Evolutionary conservation across 2,113 vertebrate species (phyloP), one percentile per base, ranked within the genome.

Genomic region (Willisornis vidua): DNA sequence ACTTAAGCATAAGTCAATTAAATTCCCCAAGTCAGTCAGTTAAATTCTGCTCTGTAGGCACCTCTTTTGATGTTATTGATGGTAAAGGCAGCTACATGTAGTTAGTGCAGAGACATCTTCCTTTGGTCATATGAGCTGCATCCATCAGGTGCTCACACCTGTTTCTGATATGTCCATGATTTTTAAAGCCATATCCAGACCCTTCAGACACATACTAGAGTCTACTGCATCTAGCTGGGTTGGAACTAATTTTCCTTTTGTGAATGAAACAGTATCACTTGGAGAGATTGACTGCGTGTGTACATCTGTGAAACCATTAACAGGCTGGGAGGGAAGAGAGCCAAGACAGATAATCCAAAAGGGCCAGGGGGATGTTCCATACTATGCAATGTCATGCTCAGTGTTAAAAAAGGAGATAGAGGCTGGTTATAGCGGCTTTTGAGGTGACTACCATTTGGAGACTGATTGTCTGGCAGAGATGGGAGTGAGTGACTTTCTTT

Each of bases 401-500:
- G 12, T 3, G 2, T 75, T 68, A 46, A 28, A 79, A 84, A 39
- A 25, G 20, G 9, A 63, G n/a, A 14, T 6, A 37, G 33, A 26
- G 4, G 13, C 52, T 14, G 7, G 9, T 9, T 8, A 3, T 31
- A n/a, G 39, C 39, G 19, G 26, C 1, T 48, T 83, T 37, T 80
- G 22, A 72, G 7, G 5, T 59, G 15, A 22, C 19, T 49, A 2
- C 5, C 46, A 1, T 41, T 83, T 63, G 5, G 16, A 86, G 12
- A 3, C 4, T 59, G 4, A 5, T 39, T 76, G 3, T 58, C 41
- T 28, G 6, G 26, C 4, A 1, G 0, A 20, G 15, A 4, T 19
- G 1, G 1, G 1, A 1, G 1, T 20, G 19, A 67, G 12, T 6
- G 6, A 5, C 31, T 2, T 20, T 23, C 28, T 14, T 46, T 31